Conservation (phyloP, 2,113 vertebrate genomes). For the Eurypyga helias region DNA sequence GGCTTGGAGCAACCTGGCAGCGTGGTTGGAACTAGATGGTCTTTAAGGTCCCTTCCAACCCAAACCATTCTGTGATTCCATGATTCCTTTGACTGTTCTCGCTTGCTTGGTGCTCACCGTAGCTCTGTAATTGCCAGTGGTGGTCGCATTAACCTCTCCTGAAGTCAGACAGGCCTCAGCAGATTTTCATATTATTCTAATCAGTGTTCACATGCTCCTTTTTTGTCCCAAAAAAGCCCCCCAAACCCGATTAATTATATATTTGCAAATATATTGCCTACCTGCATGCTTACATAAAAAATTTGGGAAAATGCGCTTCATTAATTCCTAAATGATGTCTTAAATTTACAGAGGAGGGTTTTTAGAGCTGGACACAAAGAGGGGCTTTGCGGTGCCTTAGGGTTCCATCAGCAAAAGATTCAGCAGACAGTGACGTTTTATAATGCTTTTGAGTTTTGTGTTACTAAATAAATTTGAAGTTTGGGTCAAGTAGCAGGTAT, state of each 20-base stretch:
- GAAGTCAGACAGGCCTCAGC: background rate
- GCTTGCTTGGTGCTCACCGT: background rate
- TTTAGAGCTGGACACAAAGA: background rate
- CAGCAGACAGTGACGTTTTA: background rate
- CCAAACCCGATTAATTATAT: background rate
- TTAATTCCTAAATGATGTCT: fast-evolving
- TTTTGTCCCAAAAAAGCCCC: background rate
- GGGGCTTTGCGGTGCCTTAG: background rate
- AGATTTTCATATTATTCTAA: fast-evolving
- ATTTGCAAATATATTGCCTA: background rate
- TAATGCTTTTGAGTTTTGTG: background rate
- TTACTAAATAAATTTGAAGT: background rate
- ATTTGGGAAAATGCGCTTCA: fast-evolving
- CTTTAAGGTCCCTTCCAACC: too few species aligned
- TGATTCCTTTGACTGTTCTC: background rate
- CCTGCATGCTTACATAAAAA: fast-evolving
- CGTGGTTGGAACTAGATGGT: too few species aligned
- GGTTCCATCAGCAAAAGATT: background rate
- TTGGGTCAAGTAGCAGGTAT: background rate
- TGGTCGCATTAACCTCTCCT: too few species aligned
- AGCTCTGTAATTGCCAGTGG: fast-evolving
- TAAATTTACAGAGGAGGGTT: background rate
- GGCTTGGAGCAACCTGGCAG: too few species aligned
- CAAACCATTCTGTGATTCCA: too few species aligned
- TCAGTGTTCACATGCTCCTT: background rate